phyloP scores from a whole-genome alignment of 1,140 invertebrate species.

The Bathynomus jamesi region DNA sequence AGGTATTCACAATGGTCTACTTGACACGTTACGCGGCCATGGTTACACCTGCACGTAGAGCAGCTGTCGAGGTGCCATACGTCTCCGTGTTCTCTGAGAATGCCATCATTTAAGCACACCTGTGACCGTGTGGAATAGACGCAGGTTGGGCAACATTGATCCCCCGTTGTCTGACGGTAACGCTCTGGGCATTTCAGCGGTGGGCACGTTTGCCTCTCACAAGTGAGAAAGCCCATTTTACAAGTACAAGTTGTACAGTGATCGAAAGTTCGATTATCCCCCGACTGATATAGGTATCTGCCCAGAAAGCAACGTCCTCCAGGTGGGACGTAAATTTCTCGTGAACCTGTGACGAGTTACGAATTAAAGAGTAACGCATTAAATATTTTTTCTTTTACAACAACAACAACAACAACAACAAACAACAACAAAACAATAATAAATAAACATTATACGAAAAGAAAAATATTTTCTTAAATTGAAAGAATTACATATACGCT shows the following conservation, averaged over 20 bases:
- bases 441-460: too few relatives aligned
- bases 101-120: constrained; percentile 26
- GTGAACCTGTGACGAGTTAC: constrained; percentile 12
- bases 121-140: background rate
- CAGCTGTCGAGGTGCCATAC: constrained; percentile 77
- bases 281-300: constrained; percentile 31
- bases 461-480: too few relatives aligned
- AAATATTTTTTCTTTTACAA: too few relatives aligned
- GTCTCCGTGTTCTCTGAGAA: constrained; percentile 61
- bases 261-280: constrained; percentile 47
- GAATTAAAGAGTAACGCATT: too few relatives aligned
- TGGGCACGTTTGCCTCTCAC: constrained; percentile 67
- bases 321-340: constrained; percentile 17
- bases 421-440: too few relatives aligned
- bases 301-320: constrained; percentile 38
- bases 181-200: constrained; percentile 68
- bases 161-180: constrained; percentile 51
- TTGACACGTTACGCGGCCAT: constrained; percentile 69
- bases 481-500: too few relatives aligned
- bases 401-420: too few relatives aligned
- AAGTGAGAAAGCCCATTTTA: constrained; percentile 62
- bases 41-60: constrained; percentile 70
- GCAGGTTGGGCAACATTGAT: constrained; percentile 68
- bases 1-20: constrained; percentile 57
- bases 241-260: constrained; percentile 80